Evolutionary conservation across 2,888 invertebrate genomes (phyloP), one percentile per base, ranked within the genome.

Genomic region (Theretra japonica): DNA sequence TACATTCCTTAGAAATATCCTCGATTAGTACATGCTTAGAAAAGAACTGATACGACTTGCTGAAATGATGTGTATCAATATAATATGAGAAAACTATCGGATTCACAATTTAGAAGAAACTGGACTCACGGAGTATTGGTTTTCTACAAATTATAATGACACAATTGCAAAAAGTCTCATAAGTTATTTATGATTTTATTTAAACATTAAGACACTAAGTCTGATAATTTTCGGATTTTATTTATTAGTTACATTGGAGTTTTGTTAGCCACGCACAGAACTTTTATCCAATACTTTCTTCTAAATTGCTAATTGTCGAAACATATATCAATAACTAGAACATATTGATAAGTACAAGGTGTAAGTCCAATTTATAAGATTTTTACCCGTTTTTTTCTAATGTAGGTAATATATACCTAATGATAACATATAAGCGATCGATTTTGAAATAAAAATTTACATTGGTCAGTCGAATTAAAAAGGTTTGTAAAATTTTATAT

Each of bases 391-490:
- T 60, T 65, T 68, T 69, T 59, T 72, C 75, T 76, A 77, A 78
- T 73, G 77, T 82, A 78, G 79, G 83, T 83, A 80, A 77, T 82
- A 77, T 79, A 75, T 79, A 77, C 79, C 79, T 75, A 78, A 75
- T 78, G 70, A 73, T 75, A 82, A 83, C 28, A 33, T 56, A 41
- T 71, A 79, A 82, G 80, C 83, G 79, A 86, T 83, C 86, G 83
- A 89, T 92, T 92, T 92, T 88, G 88, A 88, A 87, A 86, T 85
- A 93, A 92, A 93, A 91, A 90, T 93, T 93, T 93, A 93, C 90
- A 93, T 86, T 77, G 84, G 87, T 87, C 85, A 82, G 87, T 83
- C 86, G 81, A 81, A 90, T 83, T 88, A 86, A 88, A 41, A 87
- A 84, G 78, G 82, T 76, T 80, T 81, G 77, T 79, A 81, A 82